Conservation (phyloP, 1,140 invertebrate species). For the Pseudomyrmex flavicornis region DNA sequence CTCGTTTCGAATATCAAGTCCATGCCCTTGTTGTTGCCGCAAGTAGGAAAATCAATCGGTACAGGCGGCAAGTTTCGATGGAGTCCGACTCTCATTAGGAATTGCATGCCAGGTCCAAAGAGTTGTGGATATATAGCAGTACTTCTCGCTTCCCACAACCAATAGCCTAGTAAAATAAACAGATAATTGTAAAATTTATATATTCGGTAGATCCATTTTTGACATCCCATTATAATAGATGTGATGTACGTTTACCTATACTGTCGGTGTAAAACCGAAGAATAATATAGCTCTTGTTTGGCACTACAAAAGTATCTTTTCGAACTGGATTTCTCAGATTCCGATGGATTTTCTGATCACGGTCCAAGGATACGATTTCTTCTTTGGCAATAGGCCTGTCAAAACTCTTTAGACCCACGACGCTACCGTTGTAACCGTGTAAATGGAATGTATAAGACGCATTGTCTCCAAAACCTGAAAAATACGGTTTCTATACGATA, state of each 20-base stretch:
- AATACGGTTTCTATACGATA: not conserved
- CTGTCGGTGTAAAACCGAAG: slow-evolving; percentile 75
- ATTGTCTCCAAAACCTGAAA: slow-evolving; percentile 73
- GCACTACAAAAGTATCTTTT: slow-evolving; percentile 78
- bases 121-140: slow-evolving; percentile 62
- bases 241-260: slow-evolving; percentile 63
- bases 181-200: not conserved
- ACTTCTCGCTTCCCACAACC: slow-evolving; percentile 76
- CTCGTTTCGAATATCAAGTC: slow-evolving; percentile 60
- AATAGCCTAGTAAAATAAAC: slow-evolving; percentile 68
- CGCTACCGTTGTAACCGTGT: slow-evolving; percentile 73
- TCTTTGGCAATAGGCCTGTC: slow-evolving; percentile 68
- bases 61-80: slow-evolving; percentile 70
- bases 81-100: slow-evolving; percentile 80
- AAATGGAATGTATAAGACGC: slow-evolving; percentile 72
- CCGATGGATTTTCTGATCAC: slow-evolving; percentile 78
- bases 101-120: slow-evolving; percentile 74
- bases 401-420: slow-evolving; percentile 68
- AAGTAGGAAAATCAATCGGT: slow-evolving; percentile 80
- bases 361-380: slow-evolving; percentile 75
- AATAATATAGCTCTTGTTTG: slow-evolving; percentile 76
- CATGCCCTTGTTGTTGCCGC: slow-evolving; percentile 77
- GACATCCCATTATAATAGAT: not conserved
- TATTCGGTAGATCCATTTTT: not conserved
- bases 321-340: slow-evolving; percentile 77